Conservation (phyloP, 2,888 invertebrate genomes). For the Thera britannica region DNA sequence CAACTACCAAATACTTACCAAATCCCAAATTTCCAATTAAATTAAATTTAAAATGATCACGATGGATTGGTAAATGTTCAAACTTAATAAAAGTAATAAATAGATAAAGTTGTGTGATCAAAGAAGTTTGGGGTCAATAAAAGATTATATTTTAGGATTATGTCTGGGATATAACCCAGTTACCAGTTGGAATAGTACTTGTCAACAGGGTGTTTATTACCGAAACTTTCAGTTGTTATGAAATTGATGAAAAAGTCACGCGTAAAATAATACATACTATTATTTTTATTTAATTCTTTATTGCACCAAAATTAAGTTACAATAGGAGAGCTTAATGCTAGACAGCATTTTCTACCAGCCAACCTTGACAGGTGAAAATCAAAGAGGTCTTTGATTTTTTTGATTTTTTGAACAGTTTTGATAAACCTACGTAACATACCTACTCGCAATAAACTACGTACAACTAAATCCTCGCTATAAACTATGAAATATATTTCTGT, state of each 20-base stretch:
- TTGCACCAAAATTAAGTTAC: too few species aligned
- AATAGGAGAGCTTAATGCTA: too few species aligned
- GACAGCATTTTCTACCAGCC: too few species aligned
- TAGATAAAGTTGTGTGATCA: slow-evolving; percentile 21
- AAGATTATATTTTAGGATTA: slow-evolving; percentile 10
- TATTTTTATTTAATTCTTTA: too few species aligned
- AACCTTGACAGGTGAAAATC: too few species aligned
- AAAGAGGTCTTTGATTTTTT: too few species aligned
- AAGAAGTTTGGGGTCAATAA: slow-evolving; percentile 16
- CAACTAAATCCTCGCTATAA: too few species aligned
- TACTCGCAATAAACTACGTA: too few species aligned
- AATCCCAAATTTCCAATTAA: neutral
- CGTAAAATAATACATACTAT: neutral
- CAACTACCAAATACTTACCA: neutral
- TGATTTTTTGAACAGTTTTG: too few species aligned
- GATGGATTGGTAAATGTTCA: neutral
- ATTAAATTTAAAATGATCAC: neutral
- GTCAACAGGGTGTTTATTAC: slow-evolving; percentile 28
- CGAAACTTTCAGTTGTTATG: neutral
- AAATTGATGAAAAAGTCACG: neutral
- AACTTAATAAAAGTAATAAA: slow-evolving; percentile 9
- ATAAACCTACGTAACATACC: too few species aligned
- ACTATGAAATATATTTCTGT: too few species aligned
- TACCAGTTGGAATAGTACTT: slow-evolving; percentile 7
- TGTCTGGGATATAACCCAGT: slow-evolving; percentile 10